A percentile compares a stretch with the other conserved stretches of the same genome.
Conservation (phyloP, 2,888 invertebrate genomes). For the Hesperia comma region DNA sequence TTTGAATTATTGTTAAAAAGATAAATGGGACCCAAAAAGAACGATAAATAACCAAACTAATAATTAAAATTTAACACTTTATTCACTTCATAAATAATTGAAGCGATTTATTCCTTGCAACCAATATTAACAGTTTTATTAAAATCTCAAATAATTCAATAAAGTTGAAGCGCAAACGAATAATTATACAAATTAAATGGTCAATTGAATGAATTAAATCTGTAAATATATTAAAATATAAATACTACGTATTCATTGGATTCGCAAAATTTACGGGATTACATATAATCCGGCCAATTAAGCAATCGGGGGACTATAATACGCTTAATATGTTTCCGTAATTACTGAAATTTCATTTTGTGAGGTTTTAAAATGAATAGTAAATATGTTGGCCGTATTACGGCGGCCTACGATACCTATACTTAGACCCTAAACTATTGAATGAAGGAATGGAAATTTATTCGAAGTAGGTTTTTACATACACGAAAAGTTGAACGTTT, state of each 20-base stretch:
- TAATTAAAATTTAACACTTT: not conserved
- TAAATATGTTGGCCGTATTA: no score
- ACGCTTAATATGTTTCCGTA: conserved; percentile 17
- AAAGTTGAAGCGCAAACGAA: conserved; percentile 5
- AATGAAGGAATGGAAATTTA: no score
- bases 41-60: not conserved
- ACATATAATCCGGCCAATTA: conserved; percentile 27
- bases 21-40: not conserved
- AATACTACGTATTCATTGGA: conserved; percentile 15
- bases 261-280: conserved; percentile 14
- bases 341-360: conserved; percentile 16
- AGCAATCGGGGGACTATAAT: conserved; percentile 30
- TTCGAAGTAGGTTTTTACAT: no score
- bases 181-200: not conserved
- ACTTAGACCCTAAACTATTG: no score
- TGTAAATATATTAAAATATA: conserved; percentile 16
- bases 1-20: not conserved
- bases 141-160: conserved; percentile 3
- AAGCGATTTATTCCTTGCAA: not conserved
- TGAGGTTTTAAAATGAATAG: conserved; percentile 10
- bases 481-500: no score
- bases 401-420: no score
- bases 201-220: conserved; percentile 3
- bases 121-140: conserved; percentile 14
- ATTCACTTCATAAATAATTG: not conserved